Base-by-base conservation (phyloP, 1,140 invertebrate species). In the Oedothorax gibbosus region DNA sequence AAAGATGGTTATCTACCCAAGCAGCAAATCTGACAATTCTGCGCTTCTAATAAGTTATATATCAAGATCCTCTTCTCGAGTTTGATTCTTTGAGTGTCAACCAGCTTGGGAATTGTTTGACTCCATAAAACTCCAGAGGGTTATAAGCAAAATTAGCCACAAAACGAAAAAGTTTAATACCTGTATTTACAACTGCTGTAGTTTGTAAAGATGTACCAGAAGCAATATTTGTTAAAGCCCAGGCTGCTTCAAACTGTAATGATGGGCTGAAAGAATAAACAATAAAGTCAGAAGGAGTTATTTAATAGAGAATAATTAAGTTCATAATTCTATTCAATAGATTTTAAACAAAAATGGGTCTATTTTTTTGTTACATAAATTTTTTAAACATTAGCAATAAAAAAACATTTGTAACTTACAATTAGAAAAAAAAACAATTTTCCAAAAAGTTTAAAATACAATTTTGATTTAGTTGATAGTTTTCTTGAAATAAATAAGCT, bases 151-250 rank as follows among this genome's bases (percentile, higher is more conserved):
- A 2, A 10, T 9, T 18, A 6, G 62, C 62, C n/a, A 65, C 14
- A 65, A 65, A 35, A 35, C 1, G 35, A 71, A 57, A 51, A 51
- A 53, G 15, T 53, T 15, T 51, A 79, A 51, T 77, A 86, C 87
- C 83, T 15, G 83, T 90, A 88, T 95, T 93, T 8, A 98, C 94
- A 56, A 99, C 96, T 68, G 94, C 94, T 86, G 94, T 92, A 4
- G 97, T 99, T 90, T 99, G 97, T 20, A 94, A 93, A 12, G 96
- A 94, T 8, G 95, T 97, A 14, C 98, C 98, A 0, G 97, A 99
- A 12, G 98, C 98, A 87, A 99, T 97, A 89, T 99, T 99, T 54
- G 98, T 99, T 21, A 99, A 90, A 0, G 97, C 97, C 98, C 98
- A 99, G 2, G 98, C 95, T 50, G 98, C 95, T 91, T 99, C 98